Conservation (phyloP, 1,140 invertebrate genomes). For the Hyposmocoma kahamanoa region DNA sequence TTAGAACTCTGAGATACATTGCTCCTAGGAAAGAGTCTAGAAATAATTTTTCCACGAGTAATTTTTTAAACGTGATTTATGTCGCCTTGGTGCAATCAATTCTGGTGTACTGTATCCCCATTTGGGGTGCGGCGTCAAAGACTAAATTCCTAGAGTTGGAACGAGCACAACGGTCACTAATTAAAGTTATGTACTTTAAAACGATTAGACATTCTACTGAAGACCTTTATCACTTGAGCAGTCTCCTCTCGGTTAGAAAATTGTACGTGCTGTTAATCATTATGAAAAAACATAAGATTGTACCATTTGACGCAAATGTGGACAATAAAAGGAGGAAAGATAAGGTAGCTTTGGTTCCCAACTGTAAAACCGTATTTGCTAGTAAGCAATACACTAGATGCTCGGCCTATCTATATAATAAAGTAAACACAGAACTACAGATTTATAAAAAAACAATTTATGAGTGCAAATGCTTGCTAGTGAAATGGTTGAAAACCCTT, state of each 20-base stretch:
- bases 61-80: too few species aligned
- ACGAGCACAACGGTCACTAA: neutral
- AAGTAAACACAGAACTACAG: neutral
- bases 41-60: too few species aligned
- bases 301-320: neutral
- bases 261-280: neutral
- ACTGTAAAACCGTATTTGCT: neutral
- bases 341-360: too few species aligned
- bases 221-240: neutral
- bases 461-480: neutral
- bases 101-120: too few species aligned
- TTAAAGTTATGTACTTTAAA: conserved; percentile 2
- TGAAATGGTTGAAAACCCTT: neutral
- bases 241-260: neutral
- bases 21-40: too few species aligned
- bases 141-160: too few species aligned
- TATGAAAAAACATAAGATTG: neutral
- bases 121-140: too few species aligned
- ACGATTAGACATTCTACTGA: neutral
- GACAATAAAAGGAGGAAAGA: neutral
- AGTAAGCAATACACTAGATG: neutral
- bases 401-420: neutral
- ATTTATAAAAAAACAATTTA: neutral
- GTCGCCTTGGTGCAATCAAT: too few species aligned
- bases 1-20: too few species aligned